Evolutionary conservation across 2,888 invertebrate species (phyloP), one percentile per base, ranked within the genome.

Genomic region (Acronicta aceris): DNA sequence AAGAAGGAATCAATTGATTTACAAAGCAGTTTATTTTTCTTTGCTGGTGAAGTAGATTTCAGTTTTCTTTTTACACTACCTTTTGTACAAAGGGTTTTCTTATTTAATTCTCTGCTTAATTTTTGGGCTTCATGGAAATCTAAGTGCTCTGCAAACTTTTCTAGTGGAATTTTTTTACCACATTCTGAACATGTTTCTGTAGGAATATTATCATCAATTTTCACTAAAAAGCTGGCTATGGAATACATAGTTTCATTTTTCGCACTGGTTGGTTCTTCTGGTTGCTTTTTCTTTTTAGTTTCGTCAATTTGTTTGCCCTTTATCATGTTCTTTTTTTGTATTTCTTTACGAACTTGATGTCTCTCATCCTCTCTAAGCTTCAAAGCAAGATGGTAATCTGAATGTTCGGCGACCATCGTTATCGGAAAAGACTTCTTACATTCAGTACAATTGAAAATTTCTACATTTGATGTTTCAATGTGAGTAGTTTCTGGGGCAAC

Each of bases 61-160:
- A 89, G 83, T 84, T 94, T 95, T 73, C 93, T 86, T 74, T 94
- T 95, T 0, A 79, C 80, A 73, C 66, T 84, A 52, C 58, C 88
- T 1, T 76, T 79, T 33, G 71, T 56, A 13, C 76, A 57, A 13
- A 76, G 59, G 0, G 79, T 64, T 77, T 88, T 91, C 41, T 83
- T 91, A 82, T 97, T 97, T 8, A 97, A 84, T 88, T 96, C 95
- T 74, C 95, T 91, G 76, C 96, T 97, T 53, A 99, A 87, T 81
- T 96, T 96, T 82, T 96, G 96, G 6, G 99, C 99, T 78, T 97
- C 95, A 87, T 99, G 99, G 86, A 96, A 98, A 91, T 99, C 98
- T 78, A 95, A 89, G 89, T 98, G 98, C 82, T 98, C 97, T 0
- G 94, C 86, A 76, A 97, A 94, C 63, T 96, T 96, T 65, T 95